Conservation (phyloP, 1,140 invertebrate genomes). For the Leptinotarsa defecta region DNA sequence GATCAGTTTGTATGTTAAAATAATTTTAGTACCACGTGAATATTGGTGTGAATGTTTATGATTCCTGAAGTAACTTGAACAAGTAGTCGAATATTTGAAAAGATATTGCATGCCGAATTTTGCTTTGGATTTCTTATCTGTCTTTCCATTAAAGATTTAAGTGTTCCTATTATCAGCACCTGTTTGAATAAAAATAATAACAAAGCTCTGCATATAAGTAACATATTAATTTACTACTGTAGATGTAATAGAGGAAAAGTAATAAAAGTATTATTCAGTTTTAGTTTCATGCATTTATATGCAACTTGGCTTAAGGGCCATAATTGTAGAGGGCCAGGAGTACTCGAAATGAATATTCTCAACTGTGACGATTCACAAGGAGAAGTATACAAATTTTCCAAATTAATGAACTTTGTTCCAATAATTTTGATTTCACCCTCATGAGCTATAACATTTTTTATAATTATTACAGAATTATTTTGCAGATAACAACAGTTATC, state of each 20-base stretch:
- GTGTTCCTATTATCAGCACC: no score
- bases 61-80: background rate
- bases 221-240: background rate
- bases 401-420: background rate
- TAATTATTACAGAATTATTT: background rate
- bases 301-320: background rate
- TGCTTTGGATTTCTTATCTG: background rate
- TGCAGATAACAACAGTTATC: background rate
- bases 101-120: background rate
- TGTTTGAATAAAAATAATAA: background rate
- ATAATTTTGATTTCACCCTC: background rate
- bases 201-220: background rate
- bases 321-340: background rate
- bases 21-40: background rate
- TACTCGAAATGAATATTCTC: background rate
- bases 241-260: background rate
- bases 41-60: no score
- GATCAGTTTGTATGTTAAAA: background rate
- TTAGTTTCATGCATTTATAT: constrained; percentile 10
- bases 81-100: background rate
- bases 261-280: background rate
- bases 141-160: background rate
- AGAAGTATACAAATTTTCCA: background rate
- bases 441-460: background rate
- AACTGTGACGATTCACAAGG: background rate